phyloP scores from a whole-genome alignment of 2,113 vertebrate species.

The Mirza zaza region DNA sequence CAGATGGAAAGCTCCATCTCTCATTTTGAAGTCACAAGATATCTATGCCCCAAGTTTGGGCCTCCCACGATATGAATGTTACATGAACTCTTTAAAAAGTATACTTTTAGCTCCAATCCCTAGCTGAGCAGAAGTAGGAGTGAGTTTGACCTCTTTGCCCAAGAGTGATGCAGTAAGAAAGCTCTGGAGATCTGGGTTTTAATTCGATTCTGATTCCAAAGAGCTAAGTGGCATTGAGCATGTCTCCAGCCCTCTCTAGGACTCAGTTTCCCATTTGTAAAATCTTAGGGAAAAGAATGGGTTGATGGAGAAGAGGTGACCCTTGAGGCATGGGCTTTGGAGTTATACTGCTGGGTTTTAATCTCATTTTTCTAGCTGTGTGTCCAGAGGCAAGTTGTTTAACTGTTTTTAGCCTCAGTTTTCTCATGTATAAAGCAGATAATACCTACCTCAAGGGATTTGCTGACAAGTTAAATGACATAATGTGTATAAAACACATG shows the following conservation, averaged over 20 bases:
- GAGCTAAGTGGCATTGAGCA: neutral
- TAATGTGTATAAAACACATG: neutral
- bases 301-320: neutral
- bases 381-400: neutral
- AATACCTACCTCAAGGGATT: neutral
- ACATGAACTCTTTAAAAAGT: neutral
- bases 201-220: neutral
- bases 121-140: neutral
- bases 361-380: neutral
- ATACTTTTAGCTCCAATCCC: neutral
- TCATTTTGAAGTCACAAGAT: neutral
- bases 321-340: neutral
- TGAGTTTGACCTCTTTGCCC: neutral
- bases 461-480: neutral
- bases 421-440: neutral
- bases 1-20: neutral
- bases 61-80: neutral
- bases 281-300: neutral
- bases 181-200: neutral
- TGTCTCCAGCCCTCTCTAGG: neutral
- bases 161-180: neutral
- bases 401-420: neutral
- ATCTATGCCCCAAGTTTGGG: neutral
- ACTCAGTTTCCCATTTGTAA: neutral
- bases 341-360: neutral